Evolutionary conservation across 1,140 invertebrate species (phyloP).

Genomic region (Aethina tumida): DNA sequence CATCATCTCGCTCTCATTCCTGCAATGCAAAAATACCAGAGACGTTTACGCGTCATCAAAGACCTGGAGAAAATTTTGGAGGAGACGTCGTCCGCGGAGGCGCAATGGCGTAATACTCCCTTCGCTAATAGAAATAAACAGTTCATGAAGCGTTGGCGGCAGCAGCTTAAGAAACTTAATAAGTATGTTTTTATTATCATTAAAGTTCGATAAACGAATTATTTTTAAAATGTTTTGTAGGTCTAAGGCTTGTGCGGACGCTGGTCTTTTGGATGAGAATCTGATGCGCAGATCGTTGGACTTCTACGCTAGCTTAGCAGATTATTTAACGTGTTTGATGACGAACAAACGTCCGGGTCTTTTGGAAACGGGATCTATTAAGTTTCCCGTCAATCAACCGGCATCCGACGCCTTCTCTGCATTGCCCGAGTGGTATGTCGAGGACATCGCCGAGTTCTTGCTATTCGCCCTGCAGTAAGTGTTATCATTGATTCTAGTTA

Average conservation of each 20-base stretch:
- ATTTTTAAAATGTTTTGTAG: slow-evolving; percentile 33
- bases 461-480: slow-evolving; percentile 89
- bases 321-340: slow-evolving; percentile 60
- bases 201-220: background rate
- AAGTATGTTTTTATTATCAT: slow-evolving; percentile 35
- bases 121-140: slow-evolving; percentile 72
- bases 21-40: slow-evolving; percentile 77
- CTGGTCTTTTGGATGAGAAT: slow-evolving; percentile 71
- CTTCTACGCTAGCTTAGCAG: slow-evolving; percentile 80
- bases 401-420: slow-evolving; percentile 71
- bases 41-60: slow-evolving; percentile 68
- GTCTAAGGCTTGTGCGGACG: slow-evolving; percentile 81
- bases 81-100: slow-evolving; percentile 70
- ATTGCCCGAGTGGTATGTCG: slow-evolving; percentile 92
- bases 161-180: slow-evolving; percentile 60
- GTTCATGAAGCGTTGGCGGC: slow-evolving; percentile 76
- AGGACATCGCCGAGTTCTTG: slow-evolving; percentile 92
- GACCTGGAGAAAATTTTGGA: slow-evolving; percentile 88
- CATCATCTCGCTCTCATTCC: slow-evolving; percentile 87
- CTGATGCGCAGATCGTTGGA: slow-evolving; percentile 67
- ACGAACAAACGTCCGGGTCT: slow-evolving; percentile 38
- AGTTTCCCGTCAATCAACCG: slow-evolving; percentile 45
- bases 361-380: slow-evolving; percentile 34
- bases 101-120: slow-evolving; percentile 72
- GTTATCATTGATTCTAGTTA: slow-evolving; percentile 1